These are phyloP conservation scores for Sminthopsis crassicaudata DNA, from an alignment of 2,113 vertebrate species.

Conservation along the genomic window DNA sequence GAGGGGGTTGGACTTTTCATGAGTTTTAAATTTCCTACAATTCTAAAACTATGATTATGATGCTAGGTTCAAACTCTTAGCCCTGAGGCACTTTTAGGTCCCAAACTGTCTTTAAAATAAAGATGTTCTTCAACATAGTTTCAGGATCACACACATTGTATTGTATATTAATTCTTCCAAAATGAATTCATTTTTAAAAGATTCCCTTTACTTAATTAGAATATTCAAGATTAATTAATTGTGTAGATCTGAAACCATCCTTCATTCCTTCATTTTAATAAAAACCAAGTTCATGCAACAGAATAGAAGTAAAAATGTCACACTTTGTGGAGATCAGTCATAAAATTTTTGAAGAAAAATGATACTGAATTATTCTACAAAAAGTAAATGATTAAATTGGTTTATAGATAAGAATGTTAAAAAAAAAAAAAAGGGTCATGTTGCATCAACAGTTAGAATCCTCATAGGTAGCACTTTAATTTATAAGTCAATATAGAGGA, in stretches of 20 bases:
- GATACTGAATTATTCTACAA: constrained; percentile 20
- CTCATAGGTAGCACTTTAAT: neutral
- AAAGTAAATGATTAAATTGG: neutral
- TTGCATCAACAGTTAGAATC: neutral
- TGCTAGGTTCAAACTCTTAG: neutral
- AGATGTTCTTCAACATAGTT: neutral
- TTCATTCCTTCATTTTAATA: neutral
- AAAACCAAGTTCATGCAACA: neutral
- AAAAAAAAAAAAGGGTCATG: neutral
- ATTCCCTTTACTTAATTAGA: neutral
- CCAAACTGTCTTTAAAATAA: neutral
- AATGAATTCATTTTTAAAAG: neutral
- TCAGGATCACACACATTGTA: neutral
- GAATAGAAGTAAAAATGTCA: neutral
- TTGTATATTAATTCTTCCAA: neutral
- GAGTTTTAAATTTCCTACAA: neutral
- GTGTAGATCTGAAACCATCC: neutral
- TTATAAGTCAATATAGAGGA: neutral
- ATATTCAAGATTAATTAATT: neutral
- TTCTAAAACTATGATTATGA: neutral
- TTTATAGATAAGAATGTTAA: neutral
- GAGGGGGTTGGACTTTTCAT: neutral
- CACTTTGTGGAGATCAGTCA: constrained; percentile 23
- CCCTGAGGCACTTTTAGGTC: neutral
- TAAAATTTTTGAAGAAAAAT: constrained; percentile 16